Conservation (phyloP, 1,140 invertebrate species). For the Hylaeus volcanicus region DNA sequence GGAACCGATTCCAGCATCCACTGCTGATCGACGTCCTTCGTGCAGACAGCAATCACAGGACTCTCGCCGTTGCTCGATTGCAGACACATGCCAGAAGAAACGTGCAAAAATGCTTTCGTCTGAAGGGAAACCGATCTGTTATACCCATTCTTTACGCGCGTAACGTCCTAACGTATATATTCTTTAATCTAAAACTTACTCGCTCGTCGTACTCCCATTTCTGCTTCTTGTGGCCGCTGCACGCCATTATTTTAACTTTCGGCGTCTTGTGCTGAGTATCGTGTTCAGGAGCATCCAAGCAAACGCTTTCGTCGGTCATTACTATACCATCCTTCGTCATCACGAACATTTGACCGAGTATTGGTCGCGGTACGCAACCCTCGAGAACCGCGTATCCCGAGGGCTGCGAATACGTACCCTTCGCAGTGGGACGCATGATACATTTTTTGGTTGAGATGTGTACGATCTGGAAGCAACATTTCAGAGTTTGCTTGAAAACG, state of each 20-base stretch:
- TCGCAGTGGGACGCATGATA: conserved; percentile 82
- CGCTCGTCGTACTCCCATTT: conserved; percentile 84
- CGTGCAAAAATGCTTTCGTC: conserved; percentile 80
- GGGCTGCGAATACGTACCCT: conserved; percentile 82
- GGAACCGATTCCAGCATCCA: conserved; percentile 80
- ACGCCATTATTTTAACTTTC: conserved; percentile 85
- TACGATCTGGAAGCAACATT: conserved; percentile 76
- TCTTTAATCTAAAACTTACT: conserved; percentile 66
- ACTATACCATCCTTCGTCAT: conserved; percentile 85
- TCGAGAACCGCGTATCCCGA: conserved; percentile 84
- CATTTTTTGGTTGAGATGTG: conserved; percentile 82
- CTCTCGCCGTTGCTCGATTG: conserved; percentile 78
- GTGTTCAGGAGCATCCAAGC: conserved; percentile 85
- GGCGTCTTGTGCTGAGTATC: conserved; percentile 77
- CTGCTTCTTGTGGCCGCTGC: conserved; percentile 83
- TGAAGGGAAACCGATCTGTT: conserved; percentile 61
- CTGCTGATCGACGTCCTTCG: conserved; percentile 78
- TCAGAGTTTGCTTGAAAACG: neutral
- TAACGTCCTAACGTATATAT: neutral
- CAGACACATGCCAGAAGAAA: conserved; percentile 82
- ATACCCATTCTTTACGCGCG: conserved; percentile 8
- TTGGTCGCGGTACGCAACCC: conserved; percentile 78
- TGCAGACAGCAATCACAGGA: conserved; percentile 80
- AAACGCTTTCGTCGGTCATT: conserved; percentile 88
- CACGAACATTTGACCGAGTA: conserved; percentile 88